These are phyloP conservation scores for Rutpela maculata DNA, from an alignment of 2,888 invertebrate genomes.

Conservation along the genomic window DNA sequence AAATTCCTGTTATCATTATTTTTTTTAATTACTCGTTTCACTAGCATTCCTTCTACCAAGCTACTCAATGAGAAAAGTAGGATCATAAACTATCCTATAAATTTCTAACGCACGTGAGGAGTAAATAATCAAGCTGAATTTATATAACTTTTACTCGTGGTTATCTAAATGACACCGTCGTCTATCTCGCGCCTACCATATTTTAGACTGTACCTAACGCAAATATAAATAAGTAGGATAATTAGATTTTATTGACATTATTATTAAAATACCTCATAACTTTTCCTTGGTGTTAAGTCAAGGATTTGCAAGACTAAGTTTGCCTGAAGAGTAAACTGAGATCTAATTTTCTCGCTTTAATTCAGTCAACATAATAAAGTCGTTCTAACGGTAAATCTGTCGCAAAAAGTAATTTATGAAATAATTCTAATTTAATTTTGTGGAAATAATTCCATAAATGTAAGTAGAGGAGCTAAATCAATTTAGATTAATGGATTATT, in stretches of 20 bases:
- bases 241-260: conserved; percentile 1
- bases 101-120: no score
- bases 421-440: background rate
- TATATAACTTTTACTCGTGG: background rate
- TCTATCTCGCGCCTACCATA: background rate
- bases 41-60: no score
- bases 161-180: background rate
- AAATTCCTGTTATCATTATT: no score
- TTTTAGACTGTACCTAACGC: background rate
- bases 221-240: background rate
- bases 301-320: background rate
- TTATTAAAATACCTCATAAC: background rate
- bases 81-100: no score
- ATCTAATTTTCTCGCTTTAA: background rate
- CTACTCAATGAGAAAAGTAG: no score
- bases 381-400: background rate
- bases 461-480: background rate
- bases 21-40: no score
- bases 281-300: background rate
- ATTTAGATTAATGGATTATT: background rate
- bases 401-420: background rate
- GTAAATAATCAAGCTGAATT: no score
- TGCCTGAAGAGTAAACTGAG: conserved; percentile 1
- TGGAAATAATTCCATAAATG: background rate
- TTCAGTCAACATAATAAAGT: background rate